A percentile compares a stretch with the other conserved stretches of the same genome.
Conservation (phyloP, 2,888 invertebrate genomes). For the Thecophora atra region DNA sequence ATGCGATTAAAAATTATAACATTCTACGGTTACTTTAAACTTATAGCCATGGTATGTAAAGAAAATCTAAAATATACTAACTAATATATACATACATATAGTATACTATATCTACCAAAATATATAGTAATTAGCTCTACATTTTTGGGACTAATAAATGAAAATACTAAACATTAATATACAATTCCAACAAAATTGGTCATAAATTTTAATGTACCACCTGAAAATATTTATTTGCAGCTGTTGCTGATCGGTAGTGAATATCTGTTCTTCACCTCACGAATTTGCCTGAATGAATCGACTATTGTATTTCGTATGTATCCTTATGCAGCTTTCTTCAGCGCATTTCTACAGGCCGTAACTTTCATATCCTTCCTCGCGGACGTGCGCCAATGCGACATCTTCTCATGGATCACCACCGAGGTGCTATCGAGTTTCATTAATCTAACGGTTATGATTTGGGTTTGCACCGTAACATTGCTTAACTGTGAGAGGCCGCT, state of each 20-base stretch:
- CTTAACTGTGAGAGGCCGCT: not conserved
- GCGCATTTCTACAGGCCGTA: not conserved
- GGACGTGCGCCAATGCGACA: not conserved
- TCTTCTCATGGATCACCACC: not conserved
- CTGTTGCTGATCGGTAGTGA: slow-evolving; percentile 13
- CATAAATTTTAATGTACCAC: not conserved
- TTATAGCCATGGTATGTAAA: not conserved
- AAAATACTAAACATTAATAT: too few species aligned
- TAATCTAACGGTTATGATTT: not conserved
- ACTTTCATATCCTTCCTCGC: not conserved
- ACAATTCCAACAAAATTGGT: not conserved
- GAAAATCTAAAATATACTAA: too few species aligned
- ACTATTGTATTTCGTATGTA: not conserved
- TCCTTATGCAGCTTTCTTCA: slow-evolving; percentile 5
- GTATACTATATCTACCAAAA: too few species aligned
- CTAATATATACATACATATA: too few species aligned
- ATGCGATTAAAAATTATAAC: not conserved
- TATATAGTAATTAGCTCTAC: too few species aligned
- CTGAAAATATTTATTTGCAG: slow-evolving; percentile 7
- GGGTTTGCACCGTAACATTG: slow-evolving; percentile 6
- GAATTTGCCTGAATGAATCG: not conserved
- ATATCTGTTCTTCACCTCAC: slow-evolving; percentile 9
- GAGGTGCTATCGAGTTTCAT: not conserved
- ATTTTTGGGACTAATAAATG: too few species aligned
- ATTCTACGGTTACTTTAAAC: not conserved